Conservation (phyloP, 2,797 vertebrate species). For the Dryobates pubescens region DNA sequence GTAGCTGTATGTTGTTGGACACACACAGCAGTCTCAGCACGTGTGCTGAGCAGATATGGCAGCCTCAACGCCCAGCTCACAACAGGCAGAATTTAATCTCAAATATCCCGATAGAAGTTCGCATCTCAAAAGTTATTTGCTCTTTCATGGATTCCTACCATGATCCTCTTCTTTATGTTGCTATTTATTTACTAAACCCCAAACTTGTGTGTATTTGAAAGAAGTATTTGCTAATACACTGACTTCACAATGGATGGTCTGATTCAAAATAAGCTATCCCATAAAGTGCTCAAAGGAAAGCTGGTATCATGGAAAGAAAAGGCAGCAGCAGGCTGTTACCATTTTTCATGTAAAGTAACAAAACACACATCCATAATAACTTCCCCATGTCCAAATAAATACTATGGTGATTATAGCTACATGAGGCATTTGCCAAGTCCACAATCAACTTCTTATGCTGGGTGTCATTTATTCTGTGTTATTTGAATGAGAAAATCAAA, state of each 20-base stretch:
- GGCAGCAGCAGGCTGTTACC: neutral
- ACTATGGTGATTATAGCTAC: neutral
- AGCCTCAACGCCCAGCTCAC: neutral
- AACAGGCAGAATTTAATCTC: neutral
- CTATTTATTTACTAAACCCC: neutral
- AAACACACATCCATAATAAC: neutral
- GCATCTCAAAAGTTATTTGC: neutral
- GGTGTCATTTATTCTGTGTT: neutral
- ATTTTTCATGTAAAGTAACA: neutral
- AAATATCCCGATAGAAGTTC: neutral
- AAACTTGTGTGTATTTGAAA: neutral
- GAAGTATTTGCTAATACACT: neutral
- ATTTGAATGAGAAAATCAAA: neutral
- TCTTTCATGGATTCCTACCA: neutral
- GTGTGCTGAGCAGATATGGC: rapidly evolving
- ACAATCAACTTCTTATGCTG: neutral
- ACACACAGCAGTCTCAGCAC: neutral
- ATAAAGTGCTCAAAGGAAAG: neutral
- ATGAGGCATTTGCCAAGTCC: neutral
- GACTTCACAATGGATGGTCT: neutral
- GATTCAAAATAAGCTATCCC: neutral
- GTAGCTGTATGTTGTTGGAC: neutral
- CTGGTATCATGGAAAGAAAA: neutral
- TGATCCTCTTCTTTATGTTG: neutral
- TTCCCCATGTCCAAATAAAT: neutral